Base-by-base conservation (phyloP, 64 coral and sea anemone species). In the Exaiptasia diaphana region DNA sequence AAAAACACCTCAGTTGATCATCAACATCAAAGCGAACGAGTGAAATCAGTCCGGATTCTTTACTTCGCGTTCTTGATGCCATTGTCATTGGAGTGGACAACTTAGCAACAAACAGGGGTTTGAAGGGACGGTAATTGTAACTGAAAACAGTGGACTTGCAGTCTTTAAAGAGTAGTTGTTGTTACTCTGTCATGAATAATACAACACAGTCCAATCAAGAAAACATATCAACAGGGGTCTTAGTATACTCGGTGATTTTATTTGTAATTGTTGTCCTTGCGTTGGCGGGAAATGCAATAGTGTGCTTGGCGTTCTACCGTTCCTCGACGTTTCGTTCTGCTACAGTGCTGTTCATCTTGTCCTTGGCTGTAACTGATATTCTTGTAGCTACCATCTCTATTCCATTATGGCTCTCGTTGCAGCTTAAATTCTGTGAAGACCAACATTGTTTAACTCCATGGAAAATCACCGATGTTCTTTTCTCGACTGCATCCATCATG, bases 401-500 rank as follows among this genome's bases (percentile, higher is more conserved):
- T 52, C 91, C 91, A 5, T 41, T 94, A 18, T 94, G 91, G 91
- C 76, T 94, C 9, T 83, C 79, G 42, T 79, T 94, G 46, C 86
- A 89, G 61, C 50, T 89, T 15, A 77, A 62, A 0, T 53, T 83
- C 41, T 82, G 86, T 25, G 64, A 73, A 36, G 73, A 43, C 49
- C 48, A 30, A 27, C 64, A 74, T 24, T n/a, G 79, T 9, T 79
- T 77, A 12, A 38, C 57, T 23, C 50, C 85, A 17, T 89, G 91
- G 91, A 83, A 78, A 54, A 80, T 64, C 35, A 59, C 89, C 6
- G 91, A 94, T 26, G 86, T 94, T 11, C 43, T 94, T 12, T 94
- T 94, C 68, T 94, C 91, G n/a, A 90, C 80, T 3, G 91, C 91
- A 17, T 89, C 86, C 20, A 94, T 94, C 37, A 85, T 94, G 91